Base-by-base conservation (phyloP, 2,888 invertebrate species). In the Cerastoderma edule region DNA sequence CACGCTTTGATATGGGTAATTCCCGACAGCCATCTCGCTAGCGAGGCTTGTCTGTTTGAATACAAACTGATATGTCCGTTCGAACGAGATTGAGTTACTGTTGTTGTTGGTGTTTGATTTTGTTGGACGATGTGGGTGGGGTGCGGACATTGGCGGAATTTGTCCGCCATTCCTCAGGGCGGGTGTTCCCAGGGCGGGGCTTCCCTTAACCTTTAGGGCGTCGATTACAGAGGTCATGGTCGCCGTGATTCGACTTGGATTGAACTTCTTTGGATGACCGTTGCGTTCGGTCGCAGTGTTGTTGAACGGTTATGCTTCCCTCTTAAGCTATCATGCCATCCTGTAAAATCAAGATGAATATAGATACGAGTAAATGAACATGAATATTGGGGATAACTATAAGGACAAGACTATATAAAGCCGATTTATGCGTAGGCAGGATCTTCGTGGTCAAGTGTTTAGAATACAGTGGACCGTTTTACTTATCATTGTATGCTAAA, bases 161-260 rank as follows among this genome's bases (percentile, higher is more conserved):
- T 66, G 60, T 13, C 74, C 68, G 0, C 71, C 32, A 28, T 76
- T 81, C 56, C 78, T 76, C 1, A 84, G 86, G 5, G 84, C 84
- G 0, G 86, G n/a, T n/a, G n/a, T 81, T 54, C 78, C 75, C 1
- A 84, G 86, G 5, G 84, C 84, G 0, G 86, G 83, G 16, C 79
- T 79, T 16, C 86, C 86, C 44, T 78, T 78, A 2, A 86, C 78
- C 48, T 72, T 77, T 6, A 86, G 69, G 48, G 72, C 82, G 1
- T 82, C 82, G 22, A 83, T 78, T 5, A 68, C 76, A 19, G 74
- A 16, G 10, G 85, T 67, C 50, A 71, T 71, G n/a, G 22, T 32
- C 46, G 30, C 50, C 8, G 2, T 57, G 19, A 27, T 48, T 48
- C 16, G 48, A 48, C 3, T 22, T 48, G 4, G 48, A 16, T 24